Evolutionary conservation across 2,888 invertebrate species (phyloP).

Genomic region (Drosophila hawaiiensis): DNA sequence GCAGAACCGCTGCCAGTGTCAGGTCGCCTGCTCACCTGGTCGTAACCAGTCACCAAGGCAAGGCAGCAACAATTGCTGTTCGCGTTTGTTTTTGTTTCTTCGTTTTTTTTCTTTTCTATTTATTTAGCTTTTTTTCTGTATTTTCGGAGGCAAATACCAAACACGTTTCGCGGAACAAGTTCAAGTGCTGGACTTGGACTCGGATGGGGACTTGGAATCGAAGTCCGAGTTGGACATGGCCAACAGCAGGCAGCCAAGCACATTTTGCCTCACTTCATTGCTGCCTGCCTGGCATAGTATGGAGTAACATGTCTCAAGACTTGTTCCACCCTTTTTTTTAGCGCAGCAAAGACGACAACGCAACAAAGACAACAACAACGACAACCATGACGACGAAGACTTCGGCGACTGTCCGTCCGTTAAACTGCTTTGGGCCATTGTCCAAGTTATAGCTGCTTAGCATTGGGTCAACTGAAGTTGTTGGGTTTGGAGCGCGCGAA

Average conservation of each 20-base stretch:
- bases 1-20: constrained; percentile 50
- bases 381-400: constrained; percentile 22
- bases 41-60: constrained; percentile 61
- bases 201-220: constrained; percentile 25
- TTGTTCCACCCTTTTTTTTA: constrained; percentile 73
- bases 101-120: constrained; percentile 18
- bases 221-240: constrained; percentile 41
- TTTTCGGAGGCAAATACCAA: constrained; percentile 69
- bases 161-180: constrained; percentile 78
- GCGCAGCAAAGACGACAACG: constrained; percentile 43
- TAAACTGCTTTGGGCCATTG: constrained; percentile 76
- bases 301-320: constrained; percentile 76
- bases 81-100: constrained; percentile 32
- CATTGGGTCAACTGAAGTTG: constrained; percentile 72
- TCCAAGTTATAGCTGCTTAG: constrained; percentile 70
- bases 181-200: constrained; percentile 58
- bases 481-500: constrained; percentile 61
- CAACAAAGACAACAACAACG: constrained; percentile 32
- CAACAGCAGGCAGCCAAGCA: constrained; percentile 35
- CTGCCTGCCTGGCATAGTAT: constrained; percentile 49
- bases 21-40: constrained; percentile 65
- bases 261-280: constrained; percentile 41
- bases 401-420: constrained; percentile 57
- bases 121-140: constrained; percentile 31
- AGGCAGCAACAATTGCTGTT: constrained; percentile 25